Evolutionary conservation across 2,888 invertebrate genomes (phyloP).

Genomic region (Philonicus albiceps): DNA sequence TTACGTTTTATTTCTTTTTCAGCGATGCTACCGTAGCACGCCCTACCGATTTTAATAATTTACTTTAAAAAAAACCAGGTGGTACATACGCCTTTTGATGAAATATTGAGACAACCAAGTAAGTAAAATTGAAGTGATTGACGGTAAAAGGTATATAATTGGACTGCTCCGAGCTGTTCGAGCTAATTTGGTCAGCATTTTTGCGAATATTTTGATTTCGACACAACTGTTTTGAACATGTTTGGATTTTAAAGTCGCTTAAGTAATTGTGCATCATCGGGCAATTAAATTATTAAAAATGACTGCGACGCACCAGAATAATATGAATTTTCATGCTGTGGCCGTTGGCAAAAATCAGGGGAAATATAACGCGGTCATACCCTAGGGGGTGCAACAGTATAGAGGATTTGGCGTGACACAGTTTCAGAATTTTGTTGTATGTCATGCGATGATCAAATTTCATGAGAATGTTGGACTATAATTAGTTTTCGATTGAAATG

Average conservation of each 20-base stretch:
- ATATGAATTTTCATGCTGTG: background rate
- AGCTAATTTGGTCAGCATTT: background rate
- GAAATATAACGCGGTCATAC: background rate
- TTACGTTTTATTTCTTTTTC: background rate
- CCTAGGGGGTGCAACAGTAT: background rate
- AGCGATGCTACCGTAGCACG: background rate
- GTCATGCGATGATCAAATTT: background rate
- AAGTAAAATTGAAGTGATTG: background rate
- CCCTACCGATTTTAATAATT: background rate
- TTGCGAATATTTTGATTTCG: background rate
- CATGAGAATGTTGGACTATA: background rate
- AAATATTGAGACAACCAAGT: background rate
- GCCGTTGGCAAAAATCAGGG: background rate
- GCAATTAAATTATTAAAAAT: slow-evolving; percentile 6
- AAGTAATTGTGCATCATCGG: background rate
- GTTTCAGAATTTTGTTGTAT: background rate
- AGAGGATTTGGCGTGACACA: background rate
- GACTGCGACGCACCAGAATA: background rate
- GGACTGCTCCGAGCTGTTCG: background rate
- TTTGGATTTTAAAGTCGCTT: background rate
- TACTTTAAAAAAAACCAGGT: background rate
- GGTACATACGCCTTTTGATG: background rate
- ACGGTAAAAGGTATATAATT: background rate
- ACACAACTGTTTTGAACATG: background rate
- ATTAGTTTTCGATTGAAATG: background rate